Percentiles rank a stretch among this genome's conserved stretches.
These are phyloP conservation scores for Tachystola acroxantha DNA, from an alignment of 2,888 invertebrate species.

Conservation along the genomic window DNA sequence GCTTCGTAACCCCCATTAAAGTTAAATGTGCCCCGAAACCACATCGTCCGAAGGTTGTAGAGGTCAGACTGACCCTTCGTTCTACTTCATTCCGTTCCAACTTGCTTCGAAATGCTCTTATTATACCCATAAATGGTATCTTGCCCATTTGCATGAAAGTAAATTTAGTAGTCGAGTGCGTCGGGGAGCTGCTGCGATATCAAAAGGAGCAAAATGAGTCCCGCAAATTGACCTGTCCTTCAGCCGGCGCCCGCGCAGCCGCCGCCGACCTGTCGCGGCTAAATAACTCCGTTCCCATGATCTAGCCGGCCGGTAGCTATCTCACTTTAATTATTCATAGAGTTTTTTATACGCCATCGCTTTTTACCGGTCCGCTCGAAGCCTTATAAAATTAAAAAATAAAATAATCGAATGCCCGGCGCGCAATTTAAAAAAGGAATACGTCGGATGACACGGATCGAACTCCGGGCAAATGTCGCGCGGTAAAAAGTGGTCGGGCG, in stretches of 20 bases:
- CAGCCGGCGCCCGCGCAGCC: slow-evolving; percentile 48
- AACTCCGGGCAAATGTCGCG: slow-evolving; percentile 79
- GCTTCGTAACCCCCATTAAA: slow-evolving; percentile 66
- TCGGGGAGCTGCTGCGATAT: slow-evolving; percentile 40
- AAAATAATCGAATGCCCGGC: slow-evolving; percentile 61
- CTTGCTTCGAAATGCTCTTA: slow-evolving; percentile 39
- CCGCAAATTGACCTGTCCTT: slow-evolving; percentile 76
- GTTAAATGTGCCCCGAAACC: slow-evolving; percentile 72
- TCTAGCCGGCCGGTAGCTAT: slow-evolving; percentile 75
- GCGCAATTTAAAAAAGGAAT: slow-evolving; percentile 77
- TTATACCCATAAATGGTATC: slow-evolving; percentile 26
- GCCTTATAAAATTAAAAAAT: slow-evolving; percentile 73
- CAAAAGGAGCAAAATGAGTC: slow-evolving; percentile 52
- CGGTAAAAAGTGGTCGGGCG: slow-evolving; percentile 74
- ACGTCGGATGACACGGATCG: slow-evolving; percentile 78
- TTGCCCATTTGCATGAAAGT: slow-evolving; percentile 49
- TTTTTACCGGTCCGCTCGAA: slow-evolving; percentile 69
- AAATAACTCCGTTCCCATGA: slow-evolving; percentile 75
- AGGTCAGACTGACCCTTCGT: slow-evolving; percentile 47
- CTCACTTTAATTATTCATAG: slow-evolving; percentile 78
- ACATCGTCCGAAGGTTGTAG: slow-evolving; percentile 45
- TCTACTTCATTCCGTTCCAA: slow-evolving; percentile 44
- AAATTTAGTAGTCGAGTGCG: slow-evolving; percentile 30
- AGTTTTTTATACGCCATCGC: slow-evolving; percentile 70
- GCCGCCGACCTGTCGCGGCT: slow-evolving; percentile 63